Percentiles rank a stretch among this genome's conserved stretches.
These are phyloP conservation scores for Eupithecia subfuscata DNA, from an alignment of 2,888 invertebrate genomes.

Conservation along the genomic window DNA sequence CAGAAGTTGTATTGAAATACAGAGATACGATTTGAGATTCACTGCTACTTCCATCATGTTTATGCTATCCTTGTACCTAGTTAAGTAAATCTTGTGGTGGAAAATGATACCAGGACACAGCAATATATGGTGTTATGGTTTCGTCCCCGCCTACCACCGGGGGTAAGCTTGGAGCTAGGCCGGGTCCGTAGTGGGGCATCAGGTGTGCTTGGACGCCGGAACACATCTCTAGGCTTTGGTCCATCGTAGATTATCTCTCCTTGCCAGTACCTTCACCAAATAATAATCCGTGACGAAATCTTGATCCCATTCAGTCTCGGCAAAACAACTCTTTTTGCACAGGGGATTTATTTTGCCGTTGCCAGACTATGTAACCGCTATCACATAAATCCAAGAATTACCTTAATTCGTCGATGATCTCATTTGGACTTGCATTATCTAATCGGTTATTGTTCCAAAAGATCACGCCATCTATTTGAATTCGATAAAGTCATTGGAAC, in stretches of 20 bases:
- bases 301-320: not conserved
- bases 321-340: not conserved
- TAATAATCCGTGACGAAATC: not conserved
- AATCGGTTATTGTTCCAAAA: slow-evolving; percentile 23
- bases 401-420: slow-evolving; percentile 2
- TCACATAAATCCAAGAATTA: slow-evolving; percentile 4
- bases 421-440: slow-evolving; percentile 17
- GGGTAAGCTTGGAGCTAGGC: no score
- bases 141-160: no score
- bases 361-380: not conserved
- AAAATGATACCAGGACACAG: no score
- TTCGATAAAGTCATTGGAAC: not conserved
- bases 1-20: no score
- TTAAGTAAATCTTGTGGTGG: no score
- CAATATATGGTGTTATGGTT: no score
- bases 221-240: not conserved
- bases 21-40: no score
- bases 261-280: not conserved
- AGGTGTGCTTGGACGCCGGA: not conserved
- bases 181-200: no score
- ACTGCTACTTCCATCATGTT: no score
- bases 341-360: not conserved
- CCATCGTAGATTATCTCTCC: not conserved
- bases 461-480: slow-evolving; percentile 17
- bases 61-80: no score